Evolutionary conservation across 53 echinoderm and acorn worm genomes (phyloP).

Genomic region (Antedon mediterranea): DNA sequence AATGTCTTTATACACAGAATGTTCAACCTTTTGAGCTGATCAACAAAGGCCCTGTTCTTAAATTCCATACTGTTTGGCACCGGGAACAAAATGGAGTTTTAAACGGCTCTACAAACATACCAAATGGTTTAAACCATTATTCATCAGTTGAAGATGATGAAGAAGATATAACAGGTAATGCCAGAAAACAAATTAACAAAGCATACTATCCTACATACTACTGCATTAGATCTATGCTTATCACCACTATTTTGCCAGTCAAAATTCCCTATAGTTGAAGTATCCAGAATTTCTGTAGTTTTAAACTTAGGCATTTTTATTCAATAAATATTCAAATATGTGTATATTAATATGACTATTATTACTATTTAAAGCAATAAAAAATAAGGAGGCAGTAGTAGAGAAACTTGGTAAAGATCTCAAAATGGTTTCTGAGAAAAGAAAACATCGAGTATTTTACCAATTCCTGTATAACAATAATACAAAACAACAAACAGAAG

Average conservation of each 20-base stretch:
- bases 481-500: constrained; percentile 90
- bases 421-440: not conserved
- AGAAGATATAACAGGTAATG: not conserved
- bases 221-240: too few relatives aligned
- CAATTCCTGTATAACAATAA: constrained; percentile 98
- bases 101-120: constrained; percentile 5
- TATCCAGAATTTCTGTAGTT: too few relatives aligned
- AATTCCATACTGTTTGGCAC: constrained; percentile 56
- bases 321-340: too few relatives aligned
- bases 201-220: too few relatives aligned
- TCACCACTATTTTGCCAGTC: too few relatives aligned
- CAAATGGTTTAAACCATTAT: not conserved
- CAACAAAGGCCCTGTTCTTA: constrained; percentile 40
- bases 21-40: constrained; percentile 28
- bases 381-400: not conserved
- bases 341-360: not conserved
- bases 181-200: too few relatives aligned
- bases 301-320: too few relatives aligned
- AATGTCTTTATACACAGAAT: constrained; percentile 7
- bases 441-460: constrained; percentile 59
- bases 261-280: too few relatives aligned
- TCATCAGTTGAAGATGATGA: not conserved
- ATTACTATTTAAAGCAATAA: not conserved
- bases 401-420: constrained; percentile 3
- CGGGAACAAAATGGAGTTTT: constrained; percentile 17